These are phyloP conservation scores for Poeciliopsis prolifica DNA, from an alignment of 2,113 vertebrate species.

Conservation along the genomic window DNA sequence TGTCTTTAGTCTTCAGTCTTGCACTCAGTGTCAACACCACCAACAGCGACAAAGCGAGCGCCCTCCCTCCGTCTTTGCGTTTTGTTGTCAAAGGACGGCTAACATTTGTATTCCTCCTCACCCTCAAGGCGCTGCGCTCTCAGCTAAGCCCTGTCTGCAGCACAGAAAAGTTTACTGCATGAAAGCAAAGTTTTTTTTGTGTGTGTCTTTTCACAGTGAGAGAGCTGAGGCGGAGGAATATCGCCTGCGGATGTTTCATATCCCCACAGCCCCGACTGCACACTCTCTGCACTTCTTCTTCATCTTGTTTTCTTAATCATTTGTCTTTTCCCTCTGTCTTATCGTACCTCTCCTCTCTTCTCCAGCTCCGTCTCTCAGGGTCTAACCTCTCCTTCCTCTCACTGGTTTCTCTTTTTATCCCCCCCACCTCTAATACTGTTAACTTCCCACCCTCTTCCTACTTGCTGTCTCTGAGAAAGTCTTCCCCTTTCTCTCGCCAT, in stretches of 20 bases:
- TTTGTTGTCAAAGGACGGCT: slow-evolving; percentile 48
- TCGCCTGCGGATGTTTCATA: slow-evolving; percentile 74
- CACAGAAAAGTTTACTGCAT: slow-evolving; percentile 68
- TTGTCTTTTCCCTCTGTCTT: slow-evolving; percentile 51
- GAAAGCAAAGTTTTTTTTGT: slow-evolving; percentile 58
- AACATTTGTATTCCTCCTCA: slow-evolving; percentile 71
- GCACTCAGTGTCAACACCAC: slow-evolving; percentile 37
- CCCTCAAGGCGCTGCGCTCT: slow-evolving; percentile 22
- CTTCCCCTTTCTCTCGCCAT: slow-evolving; percentile 16
- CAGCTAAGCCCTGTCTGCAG: slow-evolving; percentile 54
- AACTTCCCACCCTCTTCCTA: slow-evolving; percentile 7
- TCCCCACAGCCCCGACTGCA: slow-evolving; percentile 60
- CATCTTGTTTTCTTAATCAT: slow-evolving; percentile 66
- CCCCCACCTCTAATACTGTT: slow-evolving; percentile 24
- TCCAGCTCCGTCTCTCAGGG: slow-evolving; percentile 23
- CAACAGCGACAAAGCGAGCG: slow-evolving; percentile 41
- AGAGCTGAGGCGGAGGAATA: slow-evolving; percentile 65
- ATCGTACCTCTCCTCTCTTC: slow-evolving; percentile 26
- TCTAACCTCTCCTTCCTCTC: slow-evolving; percentile 31
- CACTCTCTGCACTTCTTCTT: slow-evolving; percentile 46
- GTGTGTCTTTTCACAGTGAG: slow-evolving; percentile 59
- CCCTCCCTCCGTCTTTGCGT: slow-evolving; percentile 34
- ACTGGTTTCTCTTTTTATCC: slow-evolving; percentile 1
- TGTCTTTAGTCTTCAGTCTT: slow-evolving; percentile 23
- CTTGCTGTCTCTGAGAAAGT: slow-evolving; percentile 1